These are phyloP conservation scores for Adrianichthys oophorus DNA, from an alignment of 2,797 vertebrate species.

Conservation along the genomic window DNA sequence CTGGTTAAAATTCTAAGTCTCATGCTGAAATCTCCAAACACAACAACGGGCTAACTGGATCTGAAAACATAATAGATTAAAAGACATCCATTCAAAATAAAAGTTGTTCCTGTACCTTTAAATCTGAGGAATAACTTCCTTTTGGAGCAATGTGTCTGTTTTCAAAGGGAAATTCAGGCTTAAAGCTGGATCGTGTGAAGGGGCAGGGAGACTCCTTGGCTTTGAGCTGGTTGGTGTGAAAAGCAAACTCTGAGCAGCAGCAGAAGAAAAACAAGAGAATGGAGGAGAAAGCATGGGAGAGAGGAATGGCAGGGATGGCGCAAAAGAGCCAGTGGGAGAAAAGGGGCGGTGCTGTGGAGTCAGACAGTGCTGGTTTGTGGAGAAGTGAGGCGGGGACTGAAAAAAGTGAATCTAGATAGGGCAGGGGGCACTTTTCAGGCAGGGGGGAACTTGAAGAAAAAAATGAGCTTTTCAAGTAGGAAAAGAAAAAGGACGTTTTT, in stretches of 20 bases:
- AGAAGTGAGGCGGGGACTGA: constrained; percentile 41
- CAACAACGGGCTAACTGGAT: constrained; percentile 7
- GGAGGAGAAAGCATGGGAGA: constrained; percentile 48
- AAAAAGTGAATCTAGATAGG: constrained; percentile 52
- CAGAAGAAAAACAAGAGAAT: constrained; percentile 28
- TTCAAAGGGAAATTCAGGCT: constrained; percentile 20
- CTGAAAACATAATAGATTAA: background rate
- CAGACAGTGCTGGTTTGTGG: constrained; percentile 44
- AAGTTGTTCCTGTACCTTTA: constrained; percentile 60
- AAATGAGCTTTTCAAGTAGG: constrained; percentile 80
- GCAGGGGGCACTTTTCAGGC: constrained; percentile 44
- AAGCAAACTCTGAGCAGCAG: constrained; percentile 42
- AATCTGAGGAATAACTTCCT: constrained; percentile 42
- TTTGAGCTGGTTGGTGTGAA: constrained; percentile 52
- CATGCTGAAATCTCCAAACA: constrained; percentile 15
- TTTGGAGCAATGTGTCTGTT: constrained; percentile 27
- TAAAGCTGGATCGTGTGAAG: constrained; percentile 35
- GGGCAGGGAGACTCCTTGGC: constrained; percentile 48
- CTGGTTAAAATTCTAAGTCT: constrained; percentile 1
- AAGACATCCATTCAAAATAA: background rate
- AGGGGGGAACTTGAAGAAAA: constrained; percentile 70
- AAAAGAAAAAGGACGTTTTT: constrained; percentile 69
- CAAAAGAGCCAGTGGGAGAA: constrained; percentile 60
- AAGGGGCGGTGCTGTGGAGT: constrained; percentile 55
- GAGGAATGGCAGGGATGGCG: constrained; percentile 22